Evolutionary conservation across 2,888 invertebrate genomes (phyloP), one percentile per base, ranked within the genome.

Genomic region (Polydrusus pterygomalis): DNA sequence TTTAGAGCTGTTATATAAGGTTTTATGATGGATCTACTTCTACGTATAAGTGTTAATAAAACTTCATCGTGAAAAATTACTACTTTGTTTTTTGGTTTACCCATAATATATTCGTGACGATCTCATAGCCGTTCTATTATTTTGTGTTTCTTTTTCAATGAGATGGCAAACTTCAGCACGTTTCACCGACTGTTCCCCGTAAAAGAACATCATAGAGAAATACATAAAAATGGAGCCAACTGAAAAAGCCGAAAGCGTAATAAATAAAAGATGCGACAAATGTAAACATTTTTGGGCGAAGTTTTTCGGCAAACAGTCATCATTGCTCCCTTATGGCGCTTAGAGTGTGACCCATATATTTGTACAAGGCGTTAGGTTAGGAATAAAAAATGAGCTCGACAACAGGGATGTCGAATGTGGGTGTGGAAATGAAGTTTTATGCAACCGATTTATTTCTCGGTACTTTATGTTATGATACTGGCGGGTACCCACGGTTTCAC

Each of bases 221-320:
- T 65, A 75, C 56, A 75, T 71, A 65, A 65, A 64, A 67, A 65
- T 25, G 30, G 43, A 49, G 6, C 25, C 56, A 65, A 58, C 51
- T 40, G 60, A 70, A 63, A 75, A 75, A 49, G 70, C 65, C 65
- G 49, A 75, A 75, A 64, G 70, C 65, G 54, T 65, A 70, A 71
- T 75, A 75, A 75, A 75, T 75, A 75, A 75, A 75, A 75, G 70
- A 74, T 74, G 64, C 74, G 74, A 74, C 70, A 74, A 74, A 74
- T 74, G 74, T 74, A 74, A 70, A 74, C 70, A 74, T 74, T 74
- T 63, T 56, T 58, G 63, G 51, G 58, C 63, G 56, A 74, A 74
- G 74, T 74, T 74, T 69, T 74, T 70, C 45, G 70, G 64, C 63
- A 74, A 74, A 74, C 69, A 70, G 74, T 64, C 69, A 70, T 69